A percentile compares a stretch with the other conserved stretches of the same genome.
These are phyloP conservation scores for Paramormyrops kingsleyae DNA, from an alignment of 2,113 vertebrate species.

Conservation along the genomic window DNA sequence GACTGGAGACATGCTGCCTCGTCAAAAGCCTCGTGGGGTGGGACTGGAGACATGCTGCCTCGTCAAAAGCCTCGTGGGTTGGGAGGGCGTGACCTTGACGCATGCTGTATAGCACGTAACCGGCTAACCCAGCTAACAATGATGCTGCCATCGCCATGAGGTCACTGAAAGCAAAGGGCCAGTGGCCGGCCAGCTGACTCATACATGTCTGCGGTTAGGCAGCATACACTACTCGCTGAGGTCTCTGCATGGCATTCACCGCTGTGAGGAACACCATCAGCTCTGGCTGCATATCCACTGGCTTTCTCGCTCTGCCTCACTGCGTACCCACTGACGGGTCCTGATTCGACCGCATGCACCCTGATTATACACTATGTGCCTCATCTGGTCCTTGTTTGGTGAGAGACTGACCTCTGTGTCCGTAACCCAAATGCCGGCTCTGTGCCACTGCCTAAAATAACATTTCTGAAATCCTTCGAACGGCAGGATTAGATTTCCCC, in stretches of 20 bases:
- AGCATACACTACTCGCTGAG: background rate
- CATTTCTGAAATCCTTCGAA: background rate
- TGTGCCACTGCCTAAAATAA: background rate
- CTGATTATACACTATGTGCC: background rate
- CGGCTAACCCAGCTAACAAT: background rate
- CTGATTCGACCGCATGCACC: background rate
- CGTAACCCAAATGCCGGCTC: background rate
- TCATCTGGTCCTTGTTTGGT: background rate
- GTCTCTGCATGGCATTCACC: background rate
- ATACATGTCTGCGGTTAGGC: background rate
- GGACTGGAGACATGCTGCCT: too few relatives aligned
- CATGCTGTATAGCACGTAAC: background rate
- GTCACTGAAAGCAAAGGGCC: background rate
- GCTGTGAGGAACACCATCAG: background rate
- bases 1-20: too few relatives aligned
- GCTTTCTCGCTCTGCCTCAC: background rate
- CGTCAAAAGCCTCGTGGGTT: too few relatives aligned
- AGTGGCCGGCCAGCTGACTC: background rate
- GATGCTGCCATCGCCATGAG: background rate
- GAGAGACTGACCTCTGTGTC: background rate
- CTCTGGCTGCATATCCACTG: background rate
- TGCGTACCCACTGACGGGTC: background rate
- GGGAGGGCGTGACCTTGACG: background rate
- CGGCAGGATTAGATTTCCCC: background rate
- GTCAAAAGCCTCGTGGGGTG: too few relatives aligned